Conservation (phyloP, 2,888 invertebrate genomes). For the Sesia apiformis region DNA sequence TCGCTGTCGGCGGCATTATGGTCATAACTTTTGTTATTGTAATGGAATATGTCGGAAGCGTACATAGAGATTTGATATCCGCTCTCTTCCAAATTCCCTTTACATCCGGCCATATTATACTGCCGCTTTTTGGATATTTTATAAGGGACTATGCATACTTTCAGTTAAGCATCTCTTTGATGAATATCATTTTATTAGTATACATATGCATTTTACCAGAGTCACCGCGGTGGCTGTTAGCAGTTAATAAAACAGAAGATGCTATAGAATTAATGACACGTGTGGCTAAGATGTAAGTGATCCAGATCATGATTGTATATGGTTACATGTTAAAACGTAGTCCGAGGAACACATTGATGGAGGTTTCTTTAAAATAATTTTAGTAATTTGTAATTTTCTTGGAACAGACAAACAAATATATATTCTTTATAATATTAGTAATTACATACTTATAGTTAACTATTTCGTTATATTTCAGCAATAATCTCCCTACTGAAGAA, state of each 20-base stretch:
- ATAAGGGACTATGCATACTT: conserved; percentile 78
- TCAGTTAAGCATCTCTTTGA: conserved; percentile 76
- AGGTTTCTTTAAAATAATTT: too few relatives aligned
- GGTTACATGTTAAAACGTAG: too few relatives aligned
- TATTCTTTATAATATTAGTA: too few relatives aligned
- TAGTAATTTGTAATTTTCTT: too few relatives aligned
- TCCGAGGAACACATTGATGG: too few relatives aligned
- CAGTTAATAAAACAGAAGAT: conserved; percentile 75
- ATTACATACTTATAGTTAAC: background rate
- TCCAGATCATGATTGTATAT: too few relatives aligned
- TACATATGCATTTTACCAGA: conserved; percentile 84
- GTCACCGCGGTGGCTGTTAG: conserved; percentile 85
- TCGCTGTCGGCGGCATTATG: conserved; percentile 87
- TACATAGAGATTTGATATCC: conserved; percentile 65
- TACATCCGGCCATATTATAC: conserved; percentile 76
- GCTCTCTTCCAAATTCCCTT: conserved; percentile 80
- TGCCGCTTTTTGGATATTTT: conserved; percentile 76
- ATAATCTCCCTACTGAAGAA: conserved; percentile 48
- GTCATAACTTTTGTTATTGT: conserved; percentile 71
- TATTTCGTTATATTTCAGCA: conserved; percentile 28
- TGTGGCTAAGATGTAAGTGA: conserved; percentile 70
- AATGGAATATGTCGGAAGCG: conserved; percentile 77
- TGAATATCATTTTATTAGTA: conserved; percentile 69
- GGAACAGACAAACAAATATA: too few relatives aligned
- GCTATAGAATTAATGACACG: conserved; percentile 77